A percentile compares a stretch with the other conserved stretches of the same genome.
These are phyloP conservation scores for Falco biarmicus DNA, from an alignment of 2,797 vertebrate species.

Conservation along the genomic window DNA sequence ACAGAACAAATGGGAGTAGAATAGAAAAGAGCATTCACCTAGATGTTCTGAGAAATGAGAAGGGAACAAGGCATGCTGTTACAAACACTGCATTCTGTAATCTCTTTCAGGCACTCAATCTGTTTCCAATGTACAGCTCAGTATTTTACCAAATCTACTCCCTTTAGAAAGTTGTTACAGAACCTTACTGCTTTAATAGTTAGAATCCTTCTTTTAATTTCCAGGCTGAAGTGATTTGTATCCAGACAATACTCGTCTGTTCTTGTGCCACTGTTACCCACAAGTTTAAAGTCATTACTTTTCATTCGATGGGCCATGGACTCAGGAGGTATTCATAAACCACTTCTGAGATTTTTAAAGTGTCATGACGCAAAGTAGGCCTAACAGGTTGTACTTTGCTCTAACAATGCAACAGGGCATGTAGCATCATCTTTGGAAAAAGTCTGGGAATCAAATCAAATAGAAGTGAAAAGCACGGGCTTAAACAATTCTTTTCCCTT, in stretches of 20 bases:
- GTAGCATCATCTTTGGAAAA: neutral
- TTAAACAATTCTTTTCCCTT: neutral
- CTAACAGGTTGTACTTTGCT: neutral
- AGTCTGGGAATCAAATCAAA: neutral
- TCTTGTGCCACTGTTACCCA: neutral
- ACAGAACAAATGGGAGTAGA: neutral
- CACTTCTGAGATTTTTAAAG: neutral
- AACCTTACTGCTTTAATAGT: neutral
- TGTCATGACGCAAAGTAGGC: neutral
- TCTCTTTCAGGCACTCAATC: neutral
- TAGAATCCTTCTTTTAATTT: neutral
- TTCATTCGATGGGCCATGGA: neutral
- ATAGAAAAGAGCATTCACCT: slow-evolving; percentile 9
- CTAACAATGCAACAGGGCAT: neutral
- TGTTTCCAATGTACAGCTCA: neutral
- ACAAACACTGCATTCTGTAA: neutral
- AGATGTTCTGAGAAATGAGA: slow-evolving; percentile 13
- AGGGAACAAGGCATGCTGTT: neutral
- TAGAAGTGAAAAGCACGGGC: neutral
- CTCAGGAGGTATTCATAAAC: neutral
- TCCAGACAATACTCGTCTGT: neutral
- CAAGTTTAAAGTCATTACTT: neutral
- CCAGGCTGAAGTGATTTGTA: slow-evolving; percentile 11
- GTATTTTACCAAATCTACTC: neutral
- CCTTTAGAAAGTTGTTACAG: neutral